phyloP scores from a whole-genome alignment of 2,797 vertebrate genomes.

The Bovichtus diacanthus region DNA sequence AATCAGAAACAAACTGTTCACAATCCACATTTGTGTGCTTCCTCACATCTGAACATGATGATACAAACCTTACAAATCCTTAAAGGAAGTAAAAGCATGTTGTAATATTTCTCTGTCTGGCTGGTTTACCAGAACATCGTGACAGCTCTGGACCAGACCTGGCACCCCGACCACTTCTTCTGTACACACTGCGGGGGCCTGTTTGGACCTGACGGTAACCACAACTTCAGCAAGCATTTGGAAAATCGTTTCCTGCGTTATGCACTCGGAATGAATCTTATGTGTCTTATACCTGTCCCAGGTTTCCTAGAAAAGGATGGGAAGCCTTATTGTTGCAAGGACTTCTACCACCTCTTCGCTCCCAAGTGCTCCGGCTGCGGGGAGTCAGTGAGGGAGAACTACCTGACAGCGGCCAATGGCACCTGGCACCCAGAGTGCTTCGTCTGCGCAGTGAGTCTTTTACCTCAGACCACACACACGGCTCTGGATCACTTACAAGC shows the following conservation, averaged over 20 bases:
- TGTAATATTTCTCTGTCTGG: conserved; percentile 38
- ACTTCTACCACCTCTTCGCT: conserved; percentile 92
- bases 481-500: conserved; percentile 51
- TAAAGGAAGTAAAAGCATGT: conserved; percentile 31
- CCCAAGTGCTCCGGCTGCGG: conserved; percentile 93
- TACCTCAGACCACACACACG: conserved; percentile 75
- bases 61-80: conserved; percentile 36
- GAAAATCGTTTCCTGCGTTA: neutral
- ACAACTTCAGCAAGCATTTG: conserved; percentile 30
- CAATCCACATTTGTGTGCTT: conserved; percentile 28
- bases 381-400: conserved; percentile 86
- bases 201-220: conserved; percentile 88
- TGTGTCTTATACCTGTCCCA: conserved; percentile 53
- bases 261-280: neutral
- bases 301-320: conserved; percentile 89
- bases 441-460: conserved; percentile 89
- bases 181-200: conserved; percentile 89
- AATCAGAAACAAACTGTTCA: conserved; percentile 53
- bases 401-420: conserved; percentile 90
- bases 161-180: conserved; percentile 97
- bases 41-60: conserved; percentile 43
- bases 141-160: conserved; percentile 91
- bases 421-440: conserved; percentile 95
- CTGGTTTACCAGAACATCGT: conserved; percentile 88
- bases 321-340: conserved; percentile 90